These are phyloP conservation scores for Tiphia femorata DNA, from an alignment of 2,888 invertebrate species.

Conservation along the genomic window DNA sequence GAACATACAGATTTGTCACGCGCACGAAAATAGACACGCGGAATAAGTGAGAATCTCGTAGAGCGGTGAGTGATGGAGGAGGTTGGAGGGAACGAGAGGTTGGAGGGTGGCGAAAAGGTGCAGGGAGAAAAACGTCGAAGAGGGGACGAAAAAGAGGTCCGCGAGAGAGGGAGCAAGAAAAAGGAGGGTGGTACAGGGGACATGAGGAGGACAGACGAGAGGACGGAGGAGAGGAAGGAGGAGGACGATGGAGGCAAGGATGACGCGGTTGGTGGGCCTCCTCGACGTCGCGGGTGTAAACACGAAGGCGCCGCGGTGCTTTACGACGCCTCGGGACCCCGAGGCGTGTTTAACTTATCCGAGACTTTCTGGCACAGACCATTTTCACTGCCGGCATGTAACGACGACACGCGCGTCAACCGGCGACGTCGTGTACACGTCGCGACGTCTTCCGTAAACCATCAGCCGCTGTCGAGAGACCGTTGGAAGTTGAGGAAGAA, in stretches of 20 bases:
- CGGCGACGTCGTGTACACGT: conserved; percentile 24
- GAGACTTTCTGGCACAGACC: conserved; percentile 56
- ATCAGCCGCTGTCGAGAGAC: conserved; percentile 12
- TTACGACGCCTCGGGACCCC: conserved; percentile 67
- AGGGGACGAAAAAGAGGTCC: conserved; percentile 1
- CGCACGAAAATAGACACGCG: conserved; percentile 44
- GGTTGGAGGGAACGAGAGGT: too few species aligned
- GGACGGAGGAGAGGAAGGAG: conserved; percentile 6
- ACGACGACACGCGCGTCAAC: conserved; percentile 46
- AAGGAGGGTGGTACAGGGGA: too few species aligned
- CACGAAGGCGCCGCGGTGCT: conserved; percentile 72
- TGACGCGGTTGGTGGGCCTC: conserved; percentile 54
- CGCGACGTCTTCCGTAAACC: conserved; percentile 48
- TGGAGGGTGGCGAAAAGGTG: too few species aligned
- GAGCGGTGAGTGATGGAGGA: too few species aligned
- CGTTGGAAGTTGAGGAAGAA: too few species aligned
- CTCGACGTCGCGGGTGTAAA: conserved; percentile 66
- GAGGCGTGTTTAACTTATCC: conserved; percentile 60
- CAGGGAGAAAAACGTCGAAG: too few species aligned
- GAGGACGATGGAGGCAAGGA: conserved; percentile 31
- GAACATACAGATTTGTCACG: conserved; percentile 46
- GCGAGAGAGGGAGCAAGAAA: not conserved
- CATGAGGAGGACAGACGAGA: not conserved
- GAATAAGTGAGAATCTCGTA: conserved; percentile 33
- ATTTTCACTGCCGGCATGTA: conserved; percentile 49